phyloP scores from a whole-genome alignment of 2,797 vertebrate genomes.

The Tamandua tetradactyla region DNA sequence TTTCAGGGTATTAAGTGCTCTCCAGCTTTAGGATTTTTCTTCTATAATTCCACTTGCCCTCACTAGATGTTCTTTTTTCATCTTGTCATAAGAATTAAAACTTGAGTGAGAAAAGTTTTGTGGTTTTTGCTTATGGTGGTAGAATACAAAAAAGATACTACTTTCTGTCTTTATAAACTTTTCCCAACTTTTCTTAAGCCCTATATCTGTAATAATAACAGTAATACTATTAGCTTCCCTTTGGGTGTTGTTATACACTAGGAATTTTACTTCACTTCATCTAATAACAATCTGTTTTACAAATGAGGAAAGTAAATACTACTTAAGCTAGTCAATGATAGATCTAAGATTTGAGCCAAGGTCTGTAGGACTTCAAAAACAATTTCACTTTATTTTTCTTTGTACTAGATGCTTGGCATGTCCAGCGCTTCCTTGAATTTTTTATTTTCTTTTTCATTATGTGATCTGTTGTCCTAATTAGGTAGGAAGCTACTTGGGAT shows the following conservation, averaged over 20 bases:
- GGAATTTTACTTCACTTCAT: conserved; percentile 49
- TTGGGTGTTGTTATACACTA: conserved; percentile 13
- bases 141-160: conserved; percentile 35
- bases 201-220: conserved; percentile 6
- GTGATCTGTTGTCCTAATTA: conserved; percentile 32
- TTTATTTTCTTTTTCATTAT: conserved; percentile 33
- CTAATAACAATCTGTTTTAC: conserved; percentile 35
- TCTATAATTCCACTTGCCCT: conserved; percentile 37
- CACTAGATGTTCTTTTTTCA: background rate
- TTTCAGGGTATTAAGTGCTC: background rate
- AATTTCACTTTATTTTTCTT: background rate
- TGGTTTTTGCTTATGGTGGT: conserved; percentile 57
- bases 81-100: conserved; percentile 36
- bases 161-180: background rate
- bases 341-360: conserved; percentile 23
- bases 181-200: background rate
- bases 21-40: conserved; percentile 26
- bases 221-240: background rate
- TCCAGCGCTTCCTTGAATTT: background rate
- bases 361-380: conserved; percentile 8
- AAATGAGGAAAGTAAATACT: conserved; percentile 48
- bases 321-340: background rate
- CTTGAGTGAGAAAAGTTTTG: conserved; percentile 34
- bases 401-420: conserved; percentile 6
- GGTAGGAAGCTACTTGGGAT: background rate